Evolutionary conservation across 2,888 invertebrate genomes (phyloP), one percentile per base, ranked within the genome.

Genomic region (Drosophila kambysellisi): DNA sequence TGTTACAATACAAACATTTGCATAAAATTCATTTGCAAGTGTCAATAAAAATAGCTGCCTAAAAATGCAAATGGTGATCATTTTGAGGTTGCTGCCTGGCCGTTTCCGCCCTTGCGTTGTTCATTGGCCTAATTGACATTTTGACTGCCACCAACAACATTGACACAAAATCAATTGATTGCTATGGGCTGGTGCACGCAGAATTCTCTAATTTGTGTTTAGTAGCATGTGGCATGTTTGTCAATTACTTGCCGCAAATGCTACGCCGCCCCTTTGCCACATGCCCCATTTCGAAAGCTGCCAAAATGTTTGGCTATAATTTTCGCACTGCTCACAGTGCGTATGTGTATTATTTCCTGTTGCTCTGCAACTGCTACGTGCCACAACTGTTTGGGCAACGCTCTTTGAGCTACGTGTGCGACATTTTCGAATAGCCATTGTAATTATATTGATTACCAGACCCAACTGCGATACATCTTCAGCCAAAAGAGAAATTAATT

Each of bases 171-270:
- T 87, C 85, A 87, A 87, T 87, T 87, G 85, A 88, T 88, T 84
- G 72, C 76, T 73, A 60, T 56, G 68, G 71, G 63, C 72, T 57
- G 57, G 41, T 70, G 71, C 65, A 75, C 62, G 62, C 70, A 77
- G 70, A 59, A 68, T 59, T 69, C 84, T 64, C 79, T 84, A 87
- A 88, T 89, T 87, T 87, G 89, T 89, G 81, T 89, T 84, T 87
- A 89, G 86, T 82, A 69, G 88, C 84, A 83, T 85, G 84, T 85
- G 88, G 88, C 88, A 83, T 87, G 85, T 87, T 89, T 87, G 89
- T 81, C 89, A 87, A 87, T 87, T 88, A 87, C 89, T 83, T 79
- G 76, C 56, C 65, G 43, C 71, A 72, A 67, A 65, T 57, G 63
- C 30, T 60, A 41, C 53, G 35, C 25, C 41, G 25, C 25, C 35